phyloP scores from a whole-genome alignment of 2,797 vertebrate genomes.

The Labeo calbasu region DNA sequence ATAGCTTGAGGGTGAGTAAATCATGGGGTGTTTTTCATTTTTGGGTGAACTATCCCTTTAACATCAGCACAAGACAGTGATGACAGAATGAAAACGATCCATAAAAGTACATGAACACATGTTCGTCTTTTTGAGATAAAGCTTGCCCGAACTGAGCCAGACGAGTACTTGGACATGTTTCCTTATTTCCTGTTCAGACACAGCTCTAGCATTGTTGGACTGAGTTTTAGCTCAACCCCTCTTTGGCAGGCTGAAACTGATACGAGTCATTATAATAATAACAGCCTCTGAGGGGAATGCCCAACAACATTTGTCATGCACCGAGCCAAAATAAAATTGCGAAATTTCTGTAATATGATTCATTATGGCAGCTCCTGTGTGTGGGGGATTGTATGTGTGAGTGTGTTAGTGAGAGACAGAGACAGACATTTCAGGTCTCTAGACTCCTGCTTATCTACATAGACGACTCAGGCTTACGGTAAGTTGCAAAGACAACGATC shows the following conservation, averaged over 20 bases:
- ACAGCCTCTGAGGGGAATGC: slow-evolving; percentile 35
- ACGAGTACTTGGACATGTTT: neutral
- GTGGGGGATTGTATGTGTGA: slow-evolving; percentile 12
- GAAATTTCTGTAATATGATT: slow-evolving; percentile 35
- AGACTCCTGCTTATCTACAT: slow-evolving; percentile 34
- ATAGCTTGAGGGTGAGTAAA: neutral
- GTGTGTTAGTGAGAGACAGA: slow-evolving; percentile 32
- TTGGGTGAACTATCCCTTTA: too few species aligned
- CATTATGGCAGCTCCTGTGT: slow-evolving; percentile 33
- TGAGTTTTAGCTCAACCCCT: slow-evolving; percentile 8
- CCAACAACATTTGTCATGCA: slow-evolving; percentile 48
- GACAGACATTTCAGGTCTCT: slow-evolving; percentile 17
- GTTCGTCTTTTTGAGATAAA: neutral
- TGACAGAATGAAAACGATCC: neutral
- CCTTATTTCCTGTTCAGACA: slow-evolving; percentile 33
- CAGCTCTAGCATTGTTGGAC: slow-evolving; percentile 7
- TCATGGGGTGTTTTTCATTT: neutral
- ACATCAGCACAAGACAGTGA: neutral
- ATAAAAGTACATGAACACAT: slow-evolving; percentile 12
- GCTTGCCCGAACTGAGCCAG: neutral
- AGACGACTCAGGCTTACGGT: slow-evolving; percentile 8
- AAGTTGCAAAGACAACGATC: slow-evolving; percentile 21
- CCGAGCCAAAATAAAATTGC: slow-evolving; percentile 40
- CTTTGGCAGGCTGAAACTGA: slow-evolving; percentile 35
- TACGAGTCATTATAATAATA: slow-evolving; percentile 51